Percentiles rank a stretch among this genome's conserved stretches.
These are phyloP conservation scores for Oceanodroma leucorhoa DNA, from an alignment of 2,797 vertebrate species.

Conservation along the genomic window DNA sequence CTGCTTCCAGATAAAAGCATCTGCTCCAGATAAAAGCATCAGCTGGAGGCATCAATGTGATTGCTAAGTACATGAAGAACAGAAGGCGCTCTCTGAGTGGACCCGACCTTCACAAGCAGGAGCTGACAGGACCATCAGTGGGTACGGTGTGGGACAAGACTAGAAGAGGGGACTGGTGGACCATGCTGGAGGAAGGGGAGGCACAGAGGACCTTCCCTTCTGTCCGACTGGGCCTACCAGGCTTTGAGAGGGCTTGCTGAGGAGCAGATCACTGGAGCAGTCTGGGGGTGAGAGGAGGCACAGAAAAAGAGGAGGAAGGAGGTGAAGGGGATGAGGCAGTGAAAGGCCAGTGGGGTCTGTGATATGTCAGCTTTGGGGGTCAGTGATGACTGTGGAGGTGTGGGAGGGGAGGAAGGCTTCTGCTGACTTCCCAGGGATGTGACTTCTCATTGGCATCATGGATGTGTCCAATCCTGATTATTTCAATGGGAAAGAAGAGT, in stretches of 20 bases:
- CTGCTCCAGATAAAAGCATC: not conserved
- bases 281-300: not conserved
- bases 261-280: not conserved
- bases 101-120: not conserved
- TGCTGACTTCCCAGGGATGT: not conserved
- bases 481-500: not conserved
- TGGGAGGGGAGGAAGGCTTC: not conserved
- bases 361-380: not conserved
- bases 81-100: not conserved
- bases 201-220: not conserved
- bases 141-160: not conserved
- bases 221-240: not conserved
- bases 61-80: not conserved
- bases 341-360: not conserved
- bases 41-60: not conserved
- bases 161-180: not conserved
- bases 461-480: not conserved
- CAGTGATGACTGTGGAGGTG: not conserved
- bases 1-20: constrained; percentile 13
- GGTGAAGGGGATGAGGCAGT: not conserved
- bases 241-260: not conserved
- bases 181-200: not conserved
- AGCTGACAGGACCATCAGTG: not conserved
- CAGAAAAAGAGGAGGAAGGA: not conserved
- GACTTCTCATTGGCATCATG: not conserved